Percentiles rank a stretch among this genome's conserved stretches.
Conservation (phyloP, 2,113 vertebrate species). For the Nannospalax galili region DNA sequence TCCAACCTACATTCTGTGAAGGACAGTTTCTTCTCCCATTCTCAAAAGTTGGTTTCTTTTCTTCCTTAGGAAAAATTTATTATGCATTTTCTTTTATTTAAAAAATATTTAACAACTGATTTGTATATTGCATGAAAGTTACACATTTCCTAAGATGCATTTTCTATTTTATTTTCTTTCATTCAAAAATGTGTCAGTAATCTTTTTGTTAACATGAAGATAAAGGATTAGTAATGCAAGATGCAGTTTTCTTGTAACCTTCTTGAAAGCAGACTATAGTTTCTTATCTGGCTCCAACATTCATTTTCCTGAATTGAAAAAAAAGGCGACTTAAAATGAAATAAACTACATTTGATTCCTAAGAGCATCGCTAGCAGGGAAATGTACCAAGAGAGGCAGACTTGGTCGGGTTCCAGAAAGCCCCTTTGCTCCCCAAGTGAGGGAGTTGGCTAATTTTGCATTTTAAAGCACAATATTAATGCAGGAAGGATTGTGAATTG, state of each 20-base stretch:
- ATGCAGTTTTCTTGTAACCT: slow-evolving; percentile 91
- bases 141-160: slow-evolving; percentile 88
- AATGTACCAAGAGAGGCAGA: slow-evolving; percentile 80
- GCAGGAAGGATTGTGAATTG: slow-evolving; percentile 30
- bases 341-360: slow-evolving; percentile 87
- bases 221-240: slow-evolving; percentile 93
- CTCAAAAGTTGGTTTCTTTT: slow-evolving; percentile 84
- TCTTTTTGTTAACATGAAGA: slow-evolving; percentile 92
- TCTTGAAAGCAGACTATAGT: slow-evolving; percentile 91
- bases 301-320: slow-evolving; percentile 87
- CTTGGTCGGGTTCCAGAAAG: slow-evolving; percentile 78
- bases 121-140: slow-evolving; percentile 89
- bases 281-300: slow-evolving; percentile 91
- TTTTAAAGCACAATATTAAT: slow-evolving; percentile 67
- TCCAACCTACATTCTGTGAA: slow-evolving; percentile 33
- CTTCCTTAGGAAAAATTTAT: slow-evolving; percentile 84
- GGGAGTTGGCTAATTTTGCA: slow-evolving; percentile 65
- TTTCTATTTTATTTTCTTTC: slow-evolving; percentile 90
- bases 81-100: slow-evolving; percentile 87
- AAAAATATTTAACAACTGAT: slow-evolving; percentile 86
- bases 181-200: slow-evolving; percentile 91
- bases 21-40: slow-evolving; percentile 60
- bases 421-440: slow-evolving; percentile 58
- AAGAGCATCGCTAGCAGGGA: slow-evolving; percentile 75
- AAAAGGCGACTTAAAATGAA: slow-evolving; percentile 86